phyloP scores from a whole-genome alignment of 2,888 invertebrate species.

The Morpho achilles region DNA sequence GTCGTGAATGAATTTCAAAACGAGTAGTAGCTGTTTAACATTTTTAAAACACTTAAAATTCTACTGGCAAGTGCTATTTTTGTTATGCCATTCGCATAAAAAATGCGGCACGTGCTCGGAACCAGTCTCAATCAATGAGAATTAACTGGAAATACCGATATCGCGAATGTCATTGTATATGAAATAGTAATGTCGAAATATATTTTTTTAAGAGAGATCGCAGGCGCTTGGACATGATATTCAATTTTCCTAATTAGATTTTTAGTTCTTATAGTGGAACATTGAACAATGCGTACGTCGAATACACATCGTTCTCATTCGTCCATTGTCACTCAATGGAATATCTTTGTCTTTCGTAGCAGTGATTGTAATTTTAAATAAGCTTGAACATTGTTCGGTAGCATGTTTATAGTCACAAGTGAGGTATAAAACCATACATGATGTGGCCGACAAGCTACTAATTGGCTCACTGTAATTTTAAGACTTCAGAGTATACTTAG shows the following conservation, averaged over 20 bases:
- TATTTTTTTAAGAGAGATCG: slow-evolving; percentile 5
- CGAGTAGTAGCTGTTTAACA: neutral
- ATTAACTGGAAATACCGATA: slow-evolving; percentile 15
- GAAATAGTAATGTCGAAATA: slow-evolving; percentile 17
- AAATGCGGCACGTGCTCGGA: slow-evolving; percentile 21
- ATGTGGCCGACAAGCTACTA: slow-evolving; percentile 23
- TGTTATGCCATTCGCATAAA: neutral
- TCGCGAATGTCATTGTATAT: slow-evolving; percentile 22
- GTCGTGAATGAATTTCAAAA: neutral
- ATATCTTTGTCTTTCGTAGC: slow-evolving; percentile 24
- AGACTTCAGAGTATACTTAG: slow-evolving; percentile 17
- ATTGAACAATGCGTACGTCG: slow-evolving; percentile 29
- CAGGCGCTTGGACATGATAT: slow-evolving; percentile 29
- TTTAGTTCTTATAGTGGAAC: slow-evolving; percentile 31
- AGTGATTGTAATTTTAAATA: slow-evolving; percentile 34
- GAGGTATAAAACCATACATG: slow-evolving; percentile 23
- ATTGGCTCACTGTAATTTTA: slow-evolving; percentile 33
- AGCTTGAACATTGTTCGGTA: slow-evolving; percentile 31
- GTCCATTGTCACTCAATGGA: slow-evolving; percentile 30
- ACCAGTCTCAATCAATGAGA: slow-evolving; percentile 9
- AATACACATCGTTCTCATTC: slow-evolving; percentile 24
- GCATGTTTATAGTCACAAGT: slow-evolving; percentile 31
- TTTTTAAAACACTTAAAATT: slow-evolving; percentile 2
- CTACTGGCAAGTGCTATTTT: neutral
- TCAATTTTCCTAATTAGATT: slow-evolving; percentile 42